Evolutionary conservation across 2,797 vertebrate genomes (phyloP), one percentile per base, ranked within the genome.

Genomic region (Clarias laeviceps): DNA sequence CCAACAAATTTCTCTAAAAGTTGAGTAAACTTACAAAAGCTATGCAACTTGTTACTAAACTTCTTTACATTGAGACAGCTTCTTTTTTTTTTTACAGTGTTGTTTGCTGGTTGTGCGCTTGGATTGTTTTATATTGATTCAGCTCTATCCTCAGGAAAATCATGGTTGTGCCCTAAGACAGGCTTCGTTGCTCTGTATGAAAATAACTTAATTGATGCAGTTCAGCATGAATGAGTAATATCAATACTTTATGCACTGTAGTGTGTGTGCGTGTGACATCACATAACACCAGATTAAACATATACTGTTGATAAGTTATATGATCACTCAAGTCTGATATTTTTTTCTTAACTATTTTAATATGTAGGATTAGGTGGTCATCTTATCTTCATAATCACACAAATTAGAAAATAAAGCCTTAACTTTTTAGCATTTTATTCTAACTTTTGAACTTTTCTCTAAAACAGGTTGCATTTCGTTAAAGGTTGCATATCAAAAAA

Each of bases 121-220:
- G 50, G 32, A 65, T 85, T 74, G 57, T 76, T 86, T 82, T 37
- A 68, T 74, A 82, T 66, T 9, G 78, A 74, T 74, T 85, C 18
- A 54, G 34, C 68, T 74, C 5, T 72, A 57, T 29, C 61, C 59
- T 72, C 27, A 82, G 79, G 18, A 50, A 34, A 66, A 54, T 57
- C 84, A 29, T 0, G 40, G 70, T 34, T 76, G n/a, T 76, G 18
- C 59, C 34, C 70, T 61, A 29, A 64, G 70, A 74, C n/a, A 50
- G 32, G 32, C 32, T 50, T 82, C 17, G 5, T 54, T 56, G 68
- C 59, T 6, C 66, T 27, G 29, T 32, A 56, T 81, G 24, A 80
- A 70, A 84, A 66, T 61, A 84, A 37, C 65, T 69, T 57, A 2
- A 82, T 9, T 37, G 65, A 57, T 70, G 80, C 27, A 57, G 65